Evolutionary conservation across 2,888 invertebrate species (phyloP).

Genomic region (Melolontha melolontha): DNA sequence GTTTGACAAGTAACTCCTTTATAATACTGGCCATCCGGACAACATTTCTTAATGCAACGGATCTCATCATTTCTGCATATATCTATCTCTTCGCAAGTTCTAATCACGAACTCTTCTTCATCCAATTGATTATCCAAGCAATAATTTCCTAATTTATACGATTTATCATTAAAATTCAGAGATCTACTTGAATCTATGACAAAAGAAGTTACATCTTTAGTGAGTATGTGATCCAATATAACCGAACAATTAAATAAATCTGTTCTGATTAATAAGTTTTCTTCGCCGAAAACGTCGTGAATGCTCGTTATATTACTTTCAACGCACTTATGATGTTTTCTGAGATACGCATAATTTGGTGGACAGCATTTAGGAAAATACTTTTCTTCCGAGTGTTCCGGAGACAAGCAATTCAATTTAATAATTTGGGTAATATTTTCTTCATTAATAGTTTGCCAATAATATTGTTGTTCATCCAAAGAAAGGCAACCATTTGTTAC

Average conservation of each 20-base stretch:
- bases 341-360: conserved; percentile 11
- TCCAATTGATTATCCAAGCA: conserved; percentile 14
- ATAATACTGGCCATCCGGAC: conserved; percentile 33
- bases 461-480: conserved; percentile 25
- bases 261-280: conserved; percentile 23
- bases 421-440: conserved; percentile 4
- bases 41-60: conserved; percentile 33
- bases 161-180: not conserved
- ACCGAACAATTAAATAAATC: conserved; percentile 17
- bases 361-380: conserved; percentile 35
- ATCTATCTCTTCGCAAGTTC: conserved; percentile 27
- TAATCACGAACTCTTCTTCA: conserved; percentile 8
- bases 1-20: conserved; percentile 10
- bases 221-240: conserved; percentile 10
- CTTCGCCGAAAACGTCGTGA: not conserved
- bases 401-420: conserved; percentile 20
- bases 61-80: conserved; percentile 13
- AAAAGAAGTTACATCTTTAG: not conserved
- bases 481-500: not conserved
- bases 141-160: conserved; percentile 11
- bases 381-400: conserved; percentile 14
- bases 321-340: conserved; percentile 16
- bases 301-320: conserved; percentile 10
- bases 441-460: conserved; percentile 15
- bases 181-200: conserved; percentile 4